Base-by-base conservation (phyloP, 2,888 invertebrate species). In the Hypolimnas misippus region DNA sequence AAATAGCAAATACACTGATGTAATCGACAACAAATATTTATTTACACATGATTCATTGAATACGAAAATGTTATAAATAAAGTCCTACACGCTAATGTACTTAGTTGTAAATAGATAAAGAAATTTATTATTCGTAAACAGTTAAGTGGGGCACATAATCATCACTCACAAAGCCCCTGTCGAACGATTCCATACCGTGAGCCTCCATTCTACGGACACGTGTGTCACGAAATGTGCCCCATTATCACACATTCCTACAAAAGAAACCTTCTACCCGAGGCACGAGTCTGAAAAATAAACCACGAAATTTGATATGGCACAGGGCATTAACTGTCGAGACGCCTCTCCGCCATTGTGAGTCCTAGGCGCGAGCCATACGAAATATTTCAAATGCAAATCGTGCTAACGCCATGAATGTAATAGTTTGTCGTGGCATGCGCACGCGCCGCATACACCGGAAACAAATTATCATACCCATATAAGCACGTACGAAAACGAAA, bases 351-450 rank as follows among this genome's bases (percentile, higher is more conserved):
- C 79, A 90, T 89, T 90, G 89, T 90, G 74, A 79, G 81, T 79
- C 80, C 78, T 81, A 79, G 86, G 84, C 88, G 85, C 85, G 86
- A 85, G 83, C 81, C 82, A 78, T 81, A 87, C 84, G 78, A 88
- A 89, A 89, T 90, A 87, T 87, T 91, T 92, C 91, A 91, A 89
- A 92, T 92, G 91, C 92, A 92, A 92, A 92, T 92, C 91, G 92
- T 90, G 89, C 87, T 80, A 84, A 84, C 85, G 86, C 87, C 80
- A 88, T 91, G 89, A 92, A 89, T 89, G 91, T 90, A 89, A 89
- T 87, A 87, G 89, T 87, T 84, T 84, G 89, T 90, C 89, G 90
- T 86, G 89, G 76, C 81, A 73, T 81, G 92, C 90, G 91, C 91
- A 90, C 92, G 91, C 89, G 90, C 83, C 86, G 84, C 76, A 70